Conservation (phyloP, 2,888 invertebrate species). For the Zygogramma bicolorata region DNA sequence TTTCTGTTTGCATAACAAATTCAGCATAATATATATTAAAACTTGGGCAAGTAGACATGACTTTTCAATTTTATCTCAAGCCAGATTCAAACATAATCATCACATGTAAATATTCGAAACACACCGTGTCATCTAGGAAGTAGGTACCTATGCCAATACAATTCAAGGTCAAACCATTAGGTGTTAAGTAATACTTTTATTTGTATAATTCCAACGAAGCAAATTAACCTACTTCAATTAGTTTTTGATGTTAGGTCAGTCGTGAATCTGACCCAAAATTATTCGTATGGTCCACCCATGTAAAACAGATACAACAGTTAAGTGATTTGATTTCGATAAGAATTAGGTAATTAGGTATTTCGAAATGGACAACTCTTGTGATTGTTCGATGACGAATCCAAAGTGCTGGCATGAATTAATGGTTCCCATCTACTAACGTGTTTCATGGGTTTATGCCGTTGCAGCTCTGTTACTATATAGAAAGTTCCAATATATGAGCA, state of each 20-base stretch:
- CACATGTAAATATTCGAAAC: too few species aligned
- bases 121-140: neutral
- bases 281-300: neutral
- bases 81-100: too few species aligned
- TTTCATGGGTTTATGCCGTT: neutral
- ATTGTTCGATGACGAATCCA: too few species aligned
- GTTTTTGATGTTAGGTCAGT: neutral
- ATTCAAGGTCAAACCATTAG: neutral
- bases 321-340: neutral
- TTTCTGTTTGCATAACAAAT: too few species aligned
- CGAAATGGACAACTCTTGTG: too few species aligned
- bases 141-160: neutral
- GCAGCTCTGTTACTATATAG: neutral
- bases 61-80: too few species aligned
- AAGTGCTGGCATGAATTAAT: too few species aligned
- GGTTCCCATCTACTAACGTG: too few species aligned
- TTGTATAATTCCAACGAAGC: neutral
- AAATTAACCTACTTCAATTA: neutral
- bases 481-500: neutral
- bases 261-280: neutral
- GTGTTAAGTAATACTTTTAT: neutral
- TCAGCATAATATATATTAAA: too few species aligned
- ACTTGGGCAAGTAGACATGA: too few species aligned
- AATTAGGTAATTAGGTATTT: neutral
- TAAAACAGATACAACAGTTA: neutral